phyloP scores from a whole-genome alignment of 1,140 invertebrate species.

The Zaprionus gabonicus region DNA sequence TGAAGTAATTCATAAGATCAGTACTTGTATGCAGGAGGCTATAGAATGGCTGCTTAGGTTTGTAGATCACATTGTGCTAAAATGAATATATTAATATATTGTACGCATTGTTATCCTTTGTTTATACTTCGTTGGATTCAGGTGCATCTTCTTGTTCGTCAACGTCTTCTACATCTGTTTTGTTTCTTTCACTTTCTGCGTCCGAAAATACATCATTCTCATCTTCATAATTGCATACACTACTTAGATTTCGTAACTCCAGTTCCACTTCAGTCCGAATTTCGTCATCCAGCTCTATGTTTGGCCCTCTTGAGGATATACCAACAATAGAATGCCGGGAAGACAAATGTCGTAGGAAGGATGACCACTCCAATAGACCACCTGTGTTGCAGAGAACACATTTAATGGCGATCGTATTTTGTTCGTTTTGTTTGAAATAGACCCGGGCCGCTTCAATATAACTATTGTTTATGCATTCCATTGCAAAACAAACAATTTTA shows the following conservation, averaged over 20 bases:
- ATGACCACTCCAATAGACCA: slow-evolving; percentile 23
- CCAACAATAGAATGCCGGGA: background rate
- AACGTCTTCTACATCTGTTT: slow-evolving; percentile 3
- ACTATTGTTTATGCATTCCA: slow-evolving; percentile 19
- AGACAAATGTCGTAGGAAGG: slow-evolving; percentile 25
- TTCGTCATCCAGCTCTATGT: slow-evolving; percentile 24
- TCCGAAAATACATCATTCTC: background rate
- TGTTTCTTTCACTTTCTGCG: background rate
- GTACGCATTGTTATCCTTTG: background rate
- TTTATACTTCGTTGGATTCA: background rate
- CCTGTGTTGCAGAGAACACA: slow-evolving; percentile 41
- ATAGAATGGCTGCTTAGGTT: slow-evolving; percentile 39
- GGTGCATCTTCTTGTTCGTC: slow-evolving; percentile 11
- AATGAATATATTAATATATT: slow-evolving; percentile 2
- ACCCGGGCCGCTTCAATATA: slow-evolving; percentile 45
- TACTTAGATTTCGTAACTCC: slow-evolving; percentile 32
- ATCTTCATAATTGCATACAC: background rate
- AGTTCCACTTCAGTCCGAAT: slow-evolving; percentile 40
- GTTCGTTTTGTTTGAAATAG: slow-evolving; percentile 35
- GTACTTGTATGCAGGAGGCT: slow-evolving; percentile 29
- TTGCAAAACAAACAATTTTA: slow-evolving; percentile 1
- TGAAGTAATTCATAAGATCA: slow-evolving; percentile 38
- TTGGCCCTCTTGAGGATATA: background rate
- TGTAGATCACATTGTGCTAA: slow-evolving; percentile 20
- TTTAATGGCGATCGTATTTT: slow-evolving; percentile 35